Percentiles rank a stretch among this genome's conserved stretches.
Conservation (phyloP, 2,888 invertebrate species). For the Rhodophaea formosa region DNA sequence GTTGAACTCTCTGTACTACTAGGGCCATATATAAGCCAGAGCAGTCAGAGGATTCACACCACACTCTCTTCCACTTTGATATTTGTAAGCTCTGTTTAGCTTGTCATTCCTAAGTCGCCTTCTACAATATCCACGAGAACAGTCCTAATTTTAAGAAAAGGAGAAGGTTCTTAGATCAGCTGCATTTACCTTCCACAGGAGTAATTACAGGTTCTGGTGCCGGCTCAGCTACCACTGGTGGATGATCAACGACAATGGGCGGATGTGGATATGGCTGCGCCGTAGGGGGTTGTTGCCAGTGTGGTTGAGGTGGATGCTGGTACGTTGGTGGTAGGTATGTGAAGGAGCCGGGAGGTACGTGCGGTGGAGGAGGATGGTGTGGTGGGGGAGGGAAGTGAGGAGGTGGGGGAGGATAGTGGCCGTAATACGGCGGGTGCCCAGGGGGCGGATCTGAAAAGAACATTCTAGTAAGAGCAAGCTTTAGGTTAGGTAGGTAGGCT, state of each 20-base stretch:
- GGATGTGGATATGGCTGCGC: neutral
- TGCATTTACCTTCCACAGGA: neutral
- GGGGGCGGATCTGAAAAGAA: constrained; percentile 1
- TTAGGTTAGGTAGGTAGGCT: too few relatives aligned
- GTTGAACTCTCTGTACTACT: too few relatives aligned
- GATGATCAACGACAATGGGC: neutral
- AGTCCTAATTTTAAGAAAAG: too few relatives aligned
- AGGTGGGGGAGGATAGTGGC: neutral
- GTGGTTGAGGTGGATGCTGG: neutral
- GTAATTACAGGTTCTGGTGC: neutral
- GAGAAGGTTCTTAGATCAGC: too few relatives aligned
- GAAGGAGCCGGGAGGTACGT: constrained; percentile 4
- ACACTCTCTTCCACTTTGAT: too few relatives aligned
- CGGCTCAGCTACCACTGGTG: neutral
- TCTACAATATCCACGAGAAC: too few relatives aligned
- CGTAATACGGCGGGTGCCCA: neutral
- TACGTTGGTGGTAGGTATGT: neutral
- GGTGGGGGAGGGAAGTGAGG: neutral
- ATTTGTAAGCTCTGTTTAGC: too few relatives aligned
- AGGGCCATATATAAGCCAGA: too few relatives aligned
- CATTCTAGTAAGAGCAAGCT: too few relatives aligned
- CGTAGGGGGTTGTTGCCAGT: neutral
- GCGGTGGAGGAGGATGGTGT: neutral
- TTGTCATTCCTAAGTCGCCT: too few relatives aligned
- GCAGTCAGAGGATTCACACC: too few relatives aligned